Percentiles rank a stretch among this genome's conserved stretches.
Evolutionary conservation across 2,113 vertebrate species (phyloP).

Genomic region (Neolamprologus sp.): DNA sequence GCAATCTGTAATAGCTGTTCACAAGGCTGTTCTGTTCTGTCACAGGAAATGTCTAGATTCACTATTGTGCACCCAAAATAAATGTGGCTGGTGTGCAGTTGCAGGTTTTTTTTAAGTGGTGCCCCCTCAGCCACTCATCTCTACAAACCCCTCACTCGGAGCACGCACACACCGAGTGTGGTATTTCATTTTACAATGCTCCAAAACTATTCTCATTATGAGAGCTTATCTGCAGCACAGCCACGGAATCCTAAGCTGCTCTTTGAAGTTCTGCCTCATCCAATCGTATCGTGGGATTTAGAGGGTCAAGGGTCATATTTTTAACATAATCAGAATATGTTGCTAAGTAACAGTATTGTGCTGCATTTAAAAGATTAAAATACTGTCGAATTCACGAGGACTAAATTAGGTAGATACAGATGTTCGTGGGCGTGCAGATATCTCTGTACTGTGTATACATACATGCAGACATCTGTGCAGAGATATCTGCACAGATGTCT

Average conservation of each 20-base stretch:
- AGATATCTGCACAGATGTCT: not conserved
- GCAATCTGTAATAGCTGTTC: not conserved
- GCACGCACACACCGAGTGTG: not conserved
- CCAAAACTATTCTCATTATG: conserved; percentile 55
- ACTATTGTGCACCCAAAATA: not conserved
- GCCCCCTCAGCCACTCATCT: not conserved
- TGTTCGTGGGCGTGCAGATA: not conserved
- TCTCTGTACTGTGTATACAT: not conserved
- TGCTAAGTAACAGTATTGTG: conserved; percentile 52
- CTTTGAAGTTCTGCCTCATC: conserved; percentile 54
- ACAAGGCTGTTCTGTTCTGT: not conserved
- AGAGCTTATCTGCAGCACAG: conserved; percentile 54
- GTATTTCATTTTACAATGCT: conserved; percentile 47
- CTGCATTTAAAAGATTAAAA: conserved; percentile 38
- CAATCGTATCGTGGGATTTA: conserved; percentile 35
- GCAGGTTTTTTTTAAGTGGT: not conserved
- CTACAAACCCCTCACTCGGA: not conserved
- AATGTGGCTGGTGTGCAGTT: not conserved
- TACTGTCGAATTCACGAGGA: conserved; percentile 6
- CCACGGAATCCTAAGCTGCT: conserved; percentile 51
- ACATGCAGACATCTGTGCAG: not conserved
- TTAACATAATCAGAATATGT: conserved; percentile 58
- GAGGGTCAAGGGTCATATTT: conserved; percentile 41
- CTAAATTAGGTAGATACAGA: conserved; percentile 8
- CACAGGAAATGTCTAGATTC: not conserved